Conservation (phyloP, 2,113 vertebrate species). For the Bungarus multicinctus region DNA sequence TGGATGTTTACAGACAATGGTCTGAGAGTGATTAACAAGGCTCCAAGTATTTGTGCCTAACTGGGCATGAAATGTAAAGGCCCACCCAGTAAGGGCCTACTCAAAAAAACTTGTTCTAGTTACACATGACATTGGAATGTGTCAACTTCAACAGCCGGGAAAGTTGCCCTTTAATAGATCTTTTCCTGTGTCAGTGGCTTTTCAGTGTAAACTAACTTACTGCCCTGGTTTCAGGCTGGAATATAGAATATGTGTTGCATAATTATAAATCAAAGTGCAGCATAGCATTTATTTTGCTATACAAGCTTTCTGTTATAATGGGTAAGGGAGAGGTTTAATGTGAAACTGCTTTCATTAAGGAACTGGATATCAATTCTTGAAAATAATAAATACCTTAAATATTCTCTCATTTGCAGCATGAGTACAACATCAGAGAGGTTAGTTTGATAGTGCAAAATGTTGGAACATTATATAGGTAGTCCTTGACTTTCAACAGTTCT, state of each 20-base stretch:
- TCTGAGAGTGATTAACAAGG: conserved; percentile 53
- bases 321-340: neutral
- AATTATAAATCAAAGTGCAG: neutral
- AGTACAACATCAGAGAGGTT: neutral
- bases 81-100: conserved; percentile 41
- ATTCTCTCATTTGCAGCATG: neutral
- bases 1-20: conserved; percentile 54
- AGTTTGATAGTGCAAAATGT: neutral
- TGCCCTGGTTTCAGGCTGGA: neutral
- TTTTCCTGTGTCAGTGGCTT: neutral
- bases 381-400: rapidly evolving
- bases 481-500: neutral
- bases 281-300: neutral
- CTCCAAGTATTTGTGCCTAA: conserved; percentile 59
- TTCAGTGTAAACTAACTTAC: neutral
- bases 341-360: neutral
- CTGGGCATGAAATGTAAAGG: conserved; percentile 56
- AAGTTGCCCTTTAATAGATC: neutral
- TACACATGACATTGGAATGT: neutral
- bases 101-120: neutral
- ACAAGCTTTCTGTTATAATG: neutral
- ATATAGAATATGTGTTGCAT: neutral
- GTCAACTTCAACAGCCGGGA: neutral
- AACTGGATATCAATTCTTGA: neutral
- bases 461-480: neutral